These are phyloP conservation scores for Plestiodon gilberti DNA, from an alignment of 2,113 vertebrate genomes.

Conservation along the genomic window DNA sequence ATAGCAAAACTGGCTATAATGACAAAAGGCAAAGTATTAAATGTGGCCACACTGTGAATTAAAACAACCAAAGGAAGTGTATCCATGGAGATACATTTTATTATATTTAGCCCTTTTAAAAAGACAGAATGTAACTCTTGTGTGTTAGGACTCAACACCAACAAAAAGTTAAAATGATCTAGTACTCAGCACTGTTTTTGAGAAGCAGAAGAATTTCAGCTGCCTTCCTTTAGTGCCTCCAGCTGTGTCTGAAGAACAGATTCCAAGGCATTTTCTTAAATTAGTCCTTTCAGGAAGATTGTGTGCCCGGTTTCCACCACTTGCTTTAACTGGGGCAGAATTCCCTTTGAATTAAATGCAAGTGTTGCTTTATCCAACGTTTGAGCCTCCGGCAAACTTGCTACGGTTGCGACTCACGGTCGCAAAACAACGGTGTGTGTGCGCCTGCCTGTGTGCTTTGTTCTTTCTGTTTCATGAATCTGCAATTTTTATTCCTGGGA, in stretches of 20 bases:
- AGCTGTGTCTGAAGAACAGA: slow-evolving; percentile 15
- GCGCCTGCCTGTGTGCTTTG: neutral
- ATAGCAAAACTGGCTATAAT: neutral
- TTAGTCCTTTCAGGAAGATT: neutral
- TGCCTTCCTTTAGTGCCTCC: slow-evolving; percentile 11
- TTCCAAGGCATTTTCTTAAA: neutral
- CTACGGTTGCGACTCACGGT: neutral
- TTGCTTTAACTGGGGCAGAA: neutral
- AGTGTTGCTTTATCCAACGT: neutral
- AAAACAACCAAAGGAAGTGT: neutral
- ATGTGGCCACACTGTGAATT: neutral
- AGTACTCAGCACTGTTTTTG: neutral
- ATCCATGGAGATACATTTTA: neutral
- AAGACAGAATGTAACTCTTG: neutral
- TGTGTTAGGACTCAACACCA: no score
- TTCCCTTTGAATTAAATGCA: neutral
- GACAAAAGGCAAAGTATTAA: neutral
- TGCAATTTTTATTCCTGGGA: neutral
- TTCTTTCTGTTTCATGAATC: neutral
- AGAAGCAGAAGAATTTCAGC: neutral
- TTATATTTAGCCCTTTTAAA: neutral
- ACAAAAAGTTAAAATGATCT: neutral
- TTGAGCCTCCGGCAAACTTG: neutral
- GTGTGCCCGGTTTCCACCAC: neutral
- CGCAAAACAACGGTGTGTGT: neutral